A percentile compares a stretch with the other conserved stretches of the same genome.
Conservation (phyloP, 2,888 invertebrate species). For the Polyommatus iphigenia region DNA sequence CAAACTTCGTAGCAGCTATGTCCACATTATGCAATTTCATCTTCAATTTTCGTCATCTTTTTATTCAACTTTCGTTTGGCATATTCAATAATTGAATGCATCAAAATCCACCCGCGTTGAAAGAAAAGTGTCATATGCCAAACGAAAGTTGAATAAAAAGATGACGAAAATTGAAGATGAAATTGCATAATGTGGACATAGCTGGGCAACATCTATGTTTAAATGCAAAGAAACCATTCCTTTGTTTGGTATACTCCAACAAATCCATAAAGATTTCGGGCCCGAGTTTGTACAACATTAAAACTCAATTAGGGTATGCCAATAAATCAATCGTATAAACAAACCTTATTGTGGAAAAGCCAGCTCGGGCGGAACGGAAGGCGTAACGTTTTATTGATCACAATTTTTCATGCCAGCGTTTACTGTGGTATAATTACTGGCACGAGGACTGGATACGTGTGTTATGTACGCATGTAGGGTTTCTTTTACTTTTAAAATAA, state of each 20-base stretch:
- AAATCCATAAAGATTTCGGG: background rate
- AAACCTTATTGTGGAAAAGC: background rate
- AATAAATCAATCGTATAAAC: conserved; percentile 19
- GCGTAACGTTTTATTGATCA: conserved; percentile 38
- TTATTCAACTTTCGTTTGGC: no score
- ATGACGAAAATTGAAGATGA: no score
- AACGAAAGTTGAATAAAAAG: no score
- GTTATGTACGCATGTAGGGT: background rate
- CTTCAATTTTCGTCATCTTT: no score
- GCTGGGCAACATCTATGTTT: background rate
- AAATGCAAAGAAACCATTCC: background rate
- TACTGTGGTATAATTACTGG: background rate
- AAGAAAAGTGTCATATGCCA: no score
- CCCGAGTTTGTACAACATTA: conserved; percentile 20
- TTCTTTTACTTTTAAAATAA: background rate
- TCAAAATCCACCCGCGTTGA: no score
- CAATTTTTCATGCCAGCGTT: conserved; percentile 15
- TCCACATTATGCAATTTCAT: no score
- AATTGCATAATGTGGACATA: no score
- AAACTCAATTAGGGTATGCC: conserved; percentile 26
- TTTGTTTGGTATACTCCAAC: background rate
- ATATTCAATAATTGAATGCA: no score
- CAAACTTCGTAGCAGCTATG: no score
- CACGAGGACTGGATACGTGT: background rate
- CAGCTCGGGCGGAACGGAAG: conserved; percentile 35